These are phyloP conservation scores for Tringa solitaria DNA, from an alignment of 2,113 vertebrate genomes.

Conservation along the genomic window DNA sequence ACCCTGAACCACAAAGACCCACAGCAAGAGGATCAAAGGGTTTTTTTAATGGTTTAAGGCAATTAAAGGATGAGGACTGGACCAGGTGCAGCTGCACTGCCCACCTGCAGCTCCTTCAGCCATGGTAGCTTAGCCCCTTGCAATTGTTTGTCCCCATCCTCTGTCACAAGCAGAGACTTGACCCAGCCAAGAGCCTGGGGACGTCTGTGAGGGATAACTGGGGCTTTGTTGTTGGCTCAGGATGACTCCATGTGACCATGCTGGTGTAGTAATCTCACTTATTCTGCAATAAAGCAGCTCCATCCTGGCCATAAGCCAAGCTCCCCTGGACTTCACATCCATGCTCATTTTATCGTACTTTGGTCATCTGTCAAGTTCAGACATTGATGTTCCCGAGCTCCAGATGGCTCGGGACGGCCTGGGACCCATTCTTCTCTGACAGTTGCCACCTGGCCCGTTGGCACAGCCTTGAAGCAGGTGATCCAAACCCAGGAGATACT, in stretches of 20 bases:
- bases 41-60: background rate
- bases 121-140: background rate
- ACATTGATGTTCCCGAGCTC: background rate
- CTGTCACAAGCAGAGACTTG: background rate
- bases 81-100: background rate
- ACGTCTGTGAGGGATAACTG: background rate
- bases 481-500: background rate
- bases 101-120: background rate
- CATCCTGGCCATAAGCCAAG: background rate
- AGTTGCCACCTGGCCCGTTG: background rate
- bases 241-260: accelerated
- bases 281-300: background rate
- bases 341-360: background rate
- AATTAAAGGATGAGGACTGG: background rate
- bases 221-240: background rate
- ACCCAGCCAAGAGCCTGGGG: background rate
- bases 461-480: background rate
- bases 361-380: background rate
- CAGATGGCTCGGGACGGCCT: background rate
- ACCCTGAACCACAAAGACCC: background rate
- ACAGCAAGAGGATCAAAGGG: background rate
- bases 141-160: background rate
- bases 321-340: background rate
- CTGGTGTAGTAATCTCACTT: background rate
- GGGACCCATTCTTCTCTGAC: background rate